Base-by-base conservation (phyloP, 1,140 invertebrate species). In the Globodera ellingtonae region DNA sequence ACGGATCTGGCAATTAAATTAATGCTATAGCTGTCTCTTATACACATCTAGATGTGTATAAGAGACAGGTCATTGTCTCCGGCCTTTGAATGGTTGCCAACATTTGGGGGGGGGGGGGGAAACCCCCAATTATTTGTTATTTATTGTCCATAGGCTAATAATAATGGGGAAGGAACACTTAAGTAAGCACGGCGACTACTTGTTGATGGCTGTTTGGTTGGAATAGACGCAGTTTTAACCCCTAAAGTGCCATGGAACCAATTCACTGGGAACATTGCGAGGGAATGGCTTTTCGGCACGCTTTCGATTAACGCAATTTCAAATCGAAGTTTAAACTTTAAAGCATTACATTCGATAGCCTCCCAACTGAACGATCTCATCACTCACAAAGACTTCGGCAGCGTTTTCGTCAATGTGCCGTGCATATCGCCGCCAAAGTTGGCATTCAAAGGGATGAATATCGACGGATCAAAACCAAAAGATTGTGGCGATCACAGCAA, bases 1-100 rank as follows among this genome's bases (percentile, higher is more conserved):
- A 24, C 82, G 78, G 6, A 82, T 4, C 81, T 82, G 59, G 79
- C 84, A 81, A 35, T 70, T 0, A 13, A 48, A 78, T 81, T 10
- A 80, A 52, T n/a, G 46, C 50, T 8, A 77, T 79, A 79, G 52
- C n/a, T n/a, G n/a, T n/a, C n/a, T n/a, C n/a, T n/a, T n/a, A n/a
- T n/a, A n/a, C n/a, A n/a, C n/a, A n/a, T n/a, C n/a, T n/a, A n/a
- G n/a, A n/a, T n/a, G n/a, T n/a, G n/a, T n/a, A n/a, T n/a, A n/a
- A n/a, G n/a, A n/a, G n/a, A n/a, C n/a, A n/a, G 21, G 59, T 65
- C 13, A 21, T 35, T 35, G 35, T 35, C 35, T 35, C 35, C 35
- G 35, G 35, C 35, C 3, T 35, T 13, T 21, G 59, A 65, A 65
- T 65, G 59, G 59, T 13, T 15, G 59, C 59, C 13, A 65, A 65